Base-by-base conservation (phyloP, 2,113 vertebrate species). In the Oplegnathus fasciatus region DNA sequence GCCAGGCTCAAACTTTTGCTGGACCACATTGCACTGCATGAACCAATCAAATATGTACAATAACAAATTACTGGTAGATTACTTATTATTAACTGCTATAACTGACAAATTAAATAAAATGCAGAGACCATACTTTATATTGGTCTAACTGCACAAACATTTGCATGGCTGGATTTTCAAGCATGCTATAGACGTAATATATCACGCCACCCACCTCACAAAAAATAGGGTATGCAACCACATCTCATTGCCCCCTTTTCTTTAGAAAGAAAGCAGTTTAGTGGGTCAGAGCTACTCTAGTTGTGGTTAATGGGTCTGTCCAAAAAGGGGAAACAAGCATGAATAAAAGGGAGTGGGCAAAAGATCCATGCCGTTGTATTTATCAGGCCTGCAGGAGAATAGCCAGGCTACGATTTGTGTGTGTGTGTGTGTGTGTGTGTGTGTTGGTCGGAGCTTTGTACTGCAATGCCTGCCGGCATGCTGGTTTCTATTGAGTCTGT, bases 281-380 rank as follows among this genome's bases (percentile, higher is more conserved):
- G 55, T 87, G 75, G 85, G 80, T 83, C 80, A 83, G 64, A 78
- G 69, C 44, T 28, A 28, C 48, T 65, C 55, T 28, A 28, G 30
- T 57, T 67, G 46, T 76, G 37, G 61, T 30, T 46, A 82, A 86
- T 74, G 78, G 58, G 24, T 62, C 28, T 40, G 3, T 61, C 37
- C 28, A 82, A 69, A 75, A 64, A 57, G 57, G 54, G 64, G 20
- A 42, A 34, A 17, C 42, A 69, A 74, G 57, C 55, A 74, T 64
- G 40, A 79, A 26, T 79, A 42, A 74, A 78, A 57, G 15, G 34
- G 52, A 72, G 44, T 46, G 30, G 62, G 24, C 46, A 46, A 65
- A 57, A 79, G 57, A 75, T 42, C 44, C 26, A 34, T 58, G 40
- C 32, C 52, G 44, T 83, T 83, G 37, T 79, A 55, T 30, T 30